Conservation (phyloP, 2,888 invertebrate species). For the Listrodromus nycthemerus region DNA sequence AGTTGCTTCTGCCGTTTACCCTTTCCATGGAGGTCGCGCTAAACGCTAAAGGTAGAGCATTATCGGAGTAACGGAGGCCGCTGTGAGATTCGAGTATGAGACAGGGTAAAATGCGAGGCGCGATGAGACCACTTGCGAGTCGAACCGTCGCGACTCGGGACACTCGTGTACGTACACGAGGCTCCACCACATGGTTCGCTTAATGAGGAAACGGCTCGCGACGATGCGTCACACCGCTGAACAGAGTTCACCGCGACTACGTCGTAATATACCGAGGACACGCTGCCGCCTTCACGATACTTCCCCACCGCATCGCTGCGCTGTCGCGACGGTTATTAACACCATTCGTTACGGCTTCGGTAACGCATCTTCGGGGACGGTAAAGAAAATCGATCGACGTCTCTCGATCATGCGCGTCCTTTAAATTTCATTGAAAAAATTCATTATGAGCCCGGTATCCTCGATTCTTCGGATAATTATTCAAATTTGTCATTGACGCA, state of each 20-base stretch:
- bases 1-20: neutral
- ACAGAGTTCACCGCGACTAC: slow-evolving; percentile 8
- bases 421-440: no score
- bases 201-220: slow-evolving; percentile 66
- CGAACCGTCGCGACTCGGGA: no score
- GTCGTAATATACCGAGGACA: slow-evolving; percentile 43
- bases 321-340: slow-evolving; percentile 15
- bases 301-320: neutral
- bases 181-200: slow-evolving; percentile 36
- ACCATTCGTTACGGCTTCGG: neutral
- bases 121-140: neutral
- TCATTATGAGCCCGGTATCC: no score
- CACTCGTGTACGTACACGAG: neutral
- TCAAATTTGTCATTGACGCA: no score
- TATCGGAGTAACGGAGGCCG: neutral
- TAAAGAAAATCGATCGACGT: neutral
- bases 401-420: no score
- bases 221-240: slow-evolving; percentile 58
- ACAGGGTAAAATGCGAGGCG: neutral
- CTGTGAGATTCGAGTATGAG: neutral
- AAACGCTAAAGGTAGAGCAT: neutral
- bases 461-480: no score
- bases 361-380: neutral
- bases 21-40: neutral
- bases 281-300: slow-evolving; percentile 14